Conservation (phyloP, 2,888 invertebrate species). For the Microplitis manilae region DNA sequence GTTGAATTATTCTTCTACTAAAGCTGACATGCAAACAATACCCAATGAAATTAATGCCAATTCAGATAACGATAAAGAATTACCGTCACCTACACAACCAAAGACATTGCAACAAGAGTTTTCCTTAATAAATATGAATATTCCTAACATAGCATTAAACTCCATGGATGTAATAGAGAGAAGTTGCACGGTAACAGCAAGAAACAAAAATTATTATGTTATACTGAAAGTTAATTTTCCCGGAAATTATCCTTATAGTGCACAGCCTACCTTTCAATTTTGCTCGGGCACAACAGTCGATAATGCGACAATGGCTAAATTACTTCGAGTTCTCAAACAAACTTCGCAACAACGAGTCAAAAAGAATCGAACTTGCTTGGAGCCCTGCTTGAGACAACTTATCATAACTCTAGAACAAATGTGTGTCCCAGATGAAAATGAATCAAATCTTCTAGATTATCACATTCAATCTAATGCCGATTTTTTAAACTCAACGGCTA, state of each 20-base stretch:
- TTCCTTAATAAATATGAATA: conserved; percentile 82
- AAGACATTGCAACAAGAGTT: conserved; percentile 83
- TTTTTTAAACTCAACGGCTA: conserved; percentile 65
- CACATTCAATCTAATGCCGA: conserved; percentile 65
- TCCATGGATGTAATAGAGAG: conserved; percentile 76
- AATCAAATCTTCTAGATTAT: conserved; percentile 63
- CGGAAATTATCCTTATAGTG: conserved; percentile 80
- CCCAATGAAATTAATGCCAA: conserved; percentile 57
- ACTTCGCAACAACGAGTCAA: conserved; percentile 87
- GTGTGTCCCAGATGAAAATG: conserved; percentile 67
- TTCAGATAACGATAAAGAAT: conserved; percentile 62
- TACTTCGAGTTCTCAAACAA: conserved; percentile 86
- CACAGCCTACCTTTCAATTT: conserved; percentile 79
- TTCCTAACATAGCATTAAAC: conserved; percentile 80
- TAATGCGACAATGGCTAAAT: conserved; percentile 80
- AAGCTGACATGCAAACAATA: conserved; percentile 57
- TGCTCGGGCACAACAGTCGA: conserved; percentile 80
- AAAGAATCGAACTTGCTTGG: conserved; percentile 88
- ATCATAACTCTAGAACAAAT: conserved; percentile 77
- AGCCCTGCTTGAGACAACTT: conserved; percentile 86
- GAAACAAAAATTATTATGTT: conserved; percentile 73
- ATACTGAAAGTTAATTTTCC: conserved; percentile 81
- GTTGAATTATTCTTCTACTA: conserved; percentile 59
- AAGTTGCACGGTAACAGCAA: conserved; percentile 76
- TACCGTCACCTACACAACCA: conserved; percentile 72